Evolutionary conservation across 1,140 invertebrate genomes (phyloP).

Genomic region (Diachasma alloeum): DNA sequence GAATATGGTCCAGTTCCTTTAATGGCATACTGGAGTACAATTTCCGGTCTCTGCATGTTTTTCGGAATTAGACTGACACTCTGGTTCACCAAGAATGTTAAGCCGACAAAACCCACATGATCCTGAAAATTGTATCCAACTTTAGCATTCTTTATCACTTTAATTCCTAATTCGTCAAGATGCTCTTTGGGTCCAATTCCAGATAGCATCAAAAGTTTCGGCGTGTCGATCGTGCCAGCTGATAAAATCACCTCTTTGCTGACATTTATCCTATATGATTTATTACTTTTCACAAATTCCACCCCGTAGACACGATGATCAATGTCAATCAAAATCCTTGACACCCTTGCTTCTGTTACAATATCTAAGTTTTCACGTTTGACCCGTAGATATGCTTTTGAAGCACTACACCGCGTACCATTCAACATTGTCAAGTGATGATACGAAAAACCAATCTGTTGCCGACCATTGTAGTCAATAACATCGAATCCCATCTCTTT

Average conservation of each 20-base stretch:
- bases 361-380: constrained; percentile 75
- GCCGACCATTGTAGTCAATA: constrained; percentile 67
- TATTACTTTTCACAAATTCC: constrained; percentile 66
- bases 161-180: constrained; percentile 73
- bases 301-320: constrained; percentile 68
- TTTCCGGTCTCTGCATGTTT: constrained; percentile 58
- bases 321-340: constrained; percentile 68
- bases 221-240: constrained; percentile 74
- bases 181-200: constrained; percentile 78
- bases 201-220: constrained; percentile 77
- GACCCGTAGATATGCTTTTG: constrained; percentile 69
- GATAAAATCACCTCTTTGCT: constrained; percentile 75
- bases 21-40: not conserved
- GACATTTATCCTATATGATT: constrained; percentile 58
- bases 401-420: constrained; percentile 71
- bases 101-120: constrained; percentile 74
- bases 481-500: constrained; percentile 64
- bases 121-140: constrained; percentile 80
- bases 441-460: constrained; percentile 68
- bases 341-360: constrained; percentile 69
- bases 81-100: constrained; percentile 67
- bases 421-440: constrained; percentile 74
- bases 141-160: constrained; percentile 71
- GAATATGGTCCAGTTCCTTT: constrained; percentile 60
- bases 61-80: constrained; percentile 47